Evolutionary conservation across 2,113 vertebrate species (phyloP).

Genomic region (Crotophaga sulcirostris): DNA sequence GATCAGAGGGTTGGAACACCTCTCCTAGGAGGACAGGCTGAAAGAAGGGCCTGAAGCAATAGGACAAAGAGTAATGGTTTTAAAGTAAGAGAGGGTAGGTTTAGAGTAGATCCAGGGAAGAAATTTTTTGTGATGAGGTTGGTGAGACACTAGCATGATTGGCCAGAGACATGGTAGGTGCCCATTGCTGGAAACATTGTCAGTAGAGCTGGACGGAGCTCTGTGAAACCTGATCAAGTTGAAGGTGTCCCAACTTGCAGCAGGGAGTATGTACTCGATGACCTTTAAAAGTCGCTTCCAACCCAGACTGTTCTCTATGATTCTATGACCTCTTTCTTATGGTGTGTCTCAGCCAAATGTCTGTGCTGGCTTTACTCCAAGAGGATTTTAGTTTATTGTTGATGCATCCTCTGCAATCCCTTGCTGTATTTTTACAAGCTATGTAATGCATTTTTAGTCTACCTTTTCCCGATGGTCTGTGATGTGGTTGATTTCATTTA

Average conservation of each 20-base stretch:
- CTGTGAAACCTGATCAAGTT: not conserved
- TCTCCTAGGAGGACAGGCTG: not conserved
- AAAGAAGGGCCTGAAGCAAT: not conserved
- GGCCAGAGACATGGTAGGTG: not conserved
- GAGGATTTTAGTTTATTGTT: not conserved
- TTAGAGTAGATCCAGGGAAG: not conserved
- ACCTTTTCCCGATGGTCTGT: not conserved
- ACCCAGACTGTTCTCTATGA: not conserved
- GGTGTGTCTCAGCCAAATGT: not conserved
- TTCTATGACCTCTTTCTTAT: not conserved
- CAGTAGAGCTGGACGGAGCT: rapidly evolving
- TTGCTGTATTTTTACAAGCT: not conserved
- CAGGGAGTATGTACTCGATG: not conserved
- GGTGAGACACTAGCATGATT: not conserved
- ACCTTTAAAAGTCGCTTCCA: not conserved
- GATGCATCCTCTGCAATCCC: not conserved
- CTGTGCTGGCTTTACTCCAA: not conserved
- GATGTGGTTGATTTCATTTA: not conserved
- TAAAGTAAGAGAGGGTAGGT: not conserved
- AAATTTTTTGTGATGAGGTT: rapidly evolving
- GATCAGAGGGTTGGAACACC: not conserved
- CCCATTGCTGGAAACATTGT: not conserved
- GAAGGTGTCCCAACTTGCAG: not conserved
- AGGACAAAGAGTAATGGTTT: not conserved
- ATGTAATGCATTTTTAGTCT: not conserved